Base-by-base conservation (phyloP, 1,140 invertebrate genomes). In the Atta texana region DNA sequence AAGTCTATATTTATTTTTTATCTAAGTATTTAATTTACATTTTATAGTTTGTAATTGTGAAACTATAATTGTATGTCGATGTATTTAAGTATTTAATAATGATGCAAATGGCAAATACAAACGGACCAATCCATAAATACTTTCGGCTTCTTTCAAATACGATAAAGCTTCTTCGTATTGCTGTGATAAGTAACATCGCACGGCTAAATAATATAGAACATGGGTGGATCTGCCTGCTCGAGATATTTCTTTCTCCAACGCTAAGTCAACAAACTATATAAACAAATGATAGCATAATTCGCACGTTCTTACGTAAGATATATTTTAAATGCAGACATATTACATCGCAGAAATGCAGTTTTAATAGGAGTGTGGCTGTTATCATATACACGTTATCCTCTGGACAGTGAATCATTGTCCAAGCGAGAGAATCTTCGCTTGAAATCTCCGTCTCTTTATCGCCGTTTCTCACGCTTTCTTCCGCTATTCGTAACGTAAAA, bases 321-420 rank as follows among this genome's bases (percentile, higher is more conserved):
- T 44, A 53, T 51, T 66, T 86, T 12, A 39, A 34, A 8, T n/a
- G 5, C 16, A 64, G 18, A 51, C 16, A 31, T 49, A 76, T 88
- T 90, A 93, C 93, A 7, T 93, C 84, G 24, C 76, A 91, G 2
- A 92, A 86, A 63, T 90, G 68, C 1, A 93, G n/a, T 75, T 92
- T 93, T 3, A 93, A 18, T 34, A 93, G 51, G 8, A 93, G 84
- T 1, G 51, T 76, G 34, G 87, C 53, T 8, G 89, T 88, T 8
- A 87, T 57, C 12, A 88, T 77, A n/a, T 89, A 91, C 1, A 92
- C 28, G 8, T 66, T 87, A 69, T 89, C 51, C 1, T 6, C 34
- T 5, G 86, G 85, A 68, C 88, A 91, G 24, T 91, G 85, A 51
- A 71, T 61, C 6, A 61, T 88, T 28, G 88, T 86, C 93, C 93